phyloP scores from a whole-genome alignment of 2,797 vertebrate species.

The Pangasius krempfi region DNA sequence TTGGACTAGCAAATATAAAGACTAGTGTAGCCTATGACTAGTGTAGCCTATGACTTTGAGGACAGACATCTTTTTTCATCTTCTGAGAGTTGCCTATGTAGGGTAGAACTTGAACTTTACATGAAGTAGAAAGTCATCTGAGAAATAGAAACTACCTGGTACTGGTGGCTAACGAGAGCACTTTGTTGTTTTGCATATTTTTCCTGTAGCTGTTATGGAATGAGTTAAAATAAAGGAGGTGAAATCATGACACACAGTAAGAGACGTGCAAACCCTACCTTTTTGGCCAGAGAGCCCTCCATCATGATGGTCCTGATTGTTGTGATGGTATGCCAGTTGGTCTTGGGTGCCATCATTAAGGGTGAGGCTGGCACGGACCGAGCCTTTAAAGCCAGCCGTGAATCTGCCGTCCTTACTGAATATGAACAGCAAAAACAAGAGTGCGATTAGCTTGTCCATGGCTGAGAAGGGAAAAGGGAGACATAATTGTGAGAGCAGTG shows the following conservation, averaged over 20 bases:
- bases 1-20: background rate
- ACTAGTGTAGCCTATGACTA: background rate
- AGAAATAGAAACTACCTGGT: background rate
- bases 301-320: background rate
- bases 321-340: constrained; percentile 22
- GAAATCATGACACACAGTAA: background rate
- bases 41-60: background rate
- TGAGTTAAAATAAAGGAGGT: background rate
- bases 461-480: constrained; percentile 34
- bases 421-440: constrained; percentile 35
- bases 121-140: background rate
- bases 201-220: background rate
- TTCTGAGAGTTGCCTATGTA: background rate
- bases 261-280: constrained; percentile 6
- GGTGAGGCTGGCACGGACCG: constrained; percentile 8
- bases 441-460: constrained; percentile 27
- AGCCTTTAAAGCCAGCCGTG: constrained; percentile 10
- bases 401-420: constrained; percentile 26
- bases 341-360: background rate
- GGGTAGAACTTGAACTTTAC: background rate
- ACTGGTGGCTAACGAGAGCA: background rate
- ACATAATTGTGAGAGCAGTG: constrained; percentile 38
- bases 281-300: background rate
- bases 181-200: background rate
- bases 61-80: background rate